phyloP scores from a whole-genome alignment of 1,140 invertebrate species.

The Pseudomyrmex cubaensis region DNA sequence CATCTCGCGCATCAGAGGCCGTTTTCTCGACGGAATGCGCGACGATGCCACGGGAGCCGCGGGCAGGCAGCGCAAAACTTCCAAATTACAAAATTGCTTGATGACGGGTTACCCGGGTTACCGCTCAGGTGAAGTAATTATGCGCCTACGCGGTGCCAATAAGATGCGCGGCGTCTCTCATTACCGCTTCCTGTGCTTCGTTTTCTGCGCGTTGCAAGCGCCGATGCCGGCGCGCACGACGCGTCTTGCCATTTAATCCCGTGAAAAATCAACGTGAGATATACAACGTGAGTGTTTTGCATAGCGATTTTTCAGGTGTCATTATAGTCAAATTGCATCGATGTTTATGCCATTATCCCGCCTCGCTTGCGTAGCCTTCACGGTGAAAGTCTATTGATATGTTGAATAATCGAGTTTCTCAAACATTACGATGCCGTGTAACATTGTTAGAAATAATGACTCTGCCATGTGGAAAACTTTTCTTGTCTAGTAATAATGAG shows the following conservation, averaged over 20 bases:
- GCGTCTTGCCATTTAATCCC: background rate
- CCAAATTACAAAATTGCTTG: slow-evolving; percentile 81
- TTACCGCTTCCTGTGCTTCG: slow-evolving; percentile 61
- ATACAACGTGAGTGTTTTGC: background rate
- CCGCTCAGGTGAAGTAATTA: slow-evolving; percentile 73
- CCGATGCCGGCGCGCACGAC: background rate
- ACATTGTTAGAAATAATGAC: slow-evolving; percentile 13
- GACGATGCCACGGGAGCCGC: slow-evolving; percentile 48
- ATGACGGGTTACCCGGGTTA: slow-evolving; percentile 73
- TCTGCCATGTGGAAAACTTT: background rate
- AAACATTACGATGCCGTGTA: background rate
- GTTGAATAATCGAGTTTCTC: slow-evolving; percentile 41
- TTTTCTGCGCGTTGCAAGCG: slow-evolving; percentile 8
- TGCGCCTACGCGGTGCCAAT: slow-evolving; percentile 73
- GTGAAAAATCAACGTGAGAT: background rate
- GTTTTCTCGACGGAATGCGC: slow-evolving; percentile 27
- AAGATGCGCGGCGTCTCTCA: slow-evolving; percentile 66
- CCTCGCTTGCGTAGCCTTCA: background rate
- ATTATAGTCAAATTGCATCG: background rate
- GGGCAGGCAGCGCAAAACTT: slow-evolving; percentile 62
- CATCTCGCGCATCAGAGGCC: slow-evolving; percentile 46
- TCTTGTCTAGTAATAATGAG: background rate
- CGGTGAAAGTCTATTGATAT: slow-evolving; percentile 24
- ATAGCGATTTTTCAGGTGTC: slow-evolving; percentile 8
- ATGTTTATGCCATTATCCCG: slow-evolving; percentile 16